Base-by-base conservation (phyloP, 2,888 invertebrate species). In the Ariolimax columbianus region DNA sequence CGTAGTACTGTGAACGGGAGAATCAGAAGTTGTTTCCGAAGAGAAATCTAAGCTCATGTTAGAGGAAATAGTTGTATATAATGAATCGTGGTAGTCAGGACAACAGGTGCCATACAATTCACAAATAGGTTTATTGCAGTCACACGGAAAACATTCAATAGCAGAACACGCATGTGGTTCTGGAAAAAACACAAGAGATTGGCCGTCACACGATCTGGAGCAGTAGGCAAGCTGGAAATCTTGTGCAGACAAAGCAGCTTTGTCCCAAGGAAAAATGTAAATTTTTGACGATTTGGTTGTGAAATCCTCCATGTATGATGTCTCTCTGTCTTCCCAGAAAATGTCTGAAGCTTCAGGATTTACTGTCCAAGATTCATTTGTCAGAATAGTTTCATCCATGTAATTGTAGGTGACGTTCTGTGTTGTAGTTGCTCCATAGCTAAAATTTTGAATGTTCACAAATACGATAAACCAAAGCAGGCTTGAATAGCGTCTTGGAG, bases 41-140 rank as follows among this genome's bases (percentile, higher is more conserved):
- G 55, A 23, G 19, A 23, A 14, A 30, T 30, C n/a, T 9, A 30
- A 30, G 4, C n/a, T 23, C 17, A 23, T 63, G 30, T 7, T 63
- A 30, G 23, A 63, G 4, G n/a, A 30, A 11, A 4, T 55, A 30
- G 26, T 63, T 30, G n/a, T 23, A 30, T 9, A 11, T 4, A 30
- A n/a, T n/a, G n/a, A 30, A 14, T 7, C 23, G 4, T 63, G 30
- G 30, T 75, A n/a, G 30, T 43, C 73, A 75, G 77, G 68, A 43
- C 83, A 83, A 66, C 77, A 77, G 3, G 77, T 83, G 2, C 55
- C 83, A 59, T 83, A 83, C 1, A 68, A 33, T 77, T 75, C n/a
- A 55, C 83, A 83, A 14, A 23, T 26, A 7, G 83, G 83, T 30
- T 47, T 77, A n/a, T 40, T 26, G 38, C 77, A 83, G 26, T 66